Base-by-base conservation (phyloP, 2,797 vertebrate species). In the Catharus ustulatus region DNA sequence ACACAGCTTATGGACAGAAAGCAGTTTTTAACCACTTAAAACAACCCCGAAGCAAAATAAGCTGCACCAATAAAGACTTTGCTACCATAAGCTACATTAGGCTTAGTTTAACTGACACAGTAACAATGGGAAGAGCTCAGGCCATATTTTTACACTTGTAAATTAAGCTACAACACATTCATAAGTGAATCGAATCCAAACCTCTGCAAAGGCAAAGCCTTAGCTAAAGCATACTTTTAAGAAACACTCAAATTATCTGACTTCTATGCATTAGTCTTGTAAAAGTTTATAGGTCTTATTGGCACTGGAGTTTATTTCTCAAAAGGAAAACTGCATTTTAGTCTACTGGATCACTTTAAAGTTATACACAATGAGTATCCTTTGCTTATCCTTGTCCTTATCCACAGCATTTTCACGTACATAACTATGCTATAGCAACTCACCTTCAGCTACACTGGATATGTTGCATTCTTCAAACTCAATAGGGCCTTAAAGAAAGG, bases 381-480 rank as follows among this genome's bases (percentile, higher is more conserved):
- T 82, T 73, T 52, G 27, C 26, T 38, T 38, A 45, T 42, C 30
- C 24, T 68, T 20, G 19, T 72, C n/a, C 12, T 64, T n/a, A 81
- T 5, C 9, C 24, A 61, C 19, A 49, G 24, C 11, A 73, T 69
- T 87, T 24, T 54, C 4, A 3, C 0, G 4, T 42, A 76, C 69
- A n/a, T 49, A 80, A 57, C 19, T 54, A 32, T 38, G 34, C 18
- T 30, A 73, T 4, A n/a, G n/a, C 5, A 94, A 93, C 97, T 97
- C 91, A 99, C 99, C 99, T 99, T 99, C 99, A 57, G 98, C 98
- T 77, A 98, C 98, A 83, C 98, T 98, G 42, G 99, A 98, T 93
- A 98, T 96, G 79, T 99, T 99, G 96, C 99, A 99, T 98, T 99
- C 99, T 97, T 99, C 99, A 98, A 99, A 99, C 96, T 99, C 99